Evolutionary conservation across 2,113 vertebrate genomes (phyloP).

Genomic region (Callipepla californica): DNA sequence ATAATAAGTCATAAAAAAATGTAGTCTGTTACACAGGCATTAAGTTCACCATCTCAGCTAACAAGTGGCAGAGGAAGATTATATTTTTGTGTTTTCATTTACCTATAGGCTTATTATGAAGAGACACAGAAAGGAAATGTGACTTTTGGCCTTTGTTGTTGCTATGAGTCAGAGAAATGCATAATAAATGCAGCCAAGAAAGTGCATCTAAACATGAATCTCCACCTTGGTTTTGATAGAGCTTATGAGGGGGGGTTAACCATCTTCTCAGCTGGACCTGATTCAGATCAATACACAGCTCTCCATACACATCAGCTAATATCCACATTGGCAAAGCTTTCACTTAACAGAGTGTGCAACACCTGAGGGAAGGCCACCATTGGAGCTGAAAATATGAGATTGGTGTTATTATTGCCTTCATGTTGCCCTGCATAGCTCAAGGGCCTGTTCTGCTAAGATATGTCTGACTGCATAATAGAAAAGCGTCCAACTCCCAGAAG

Average conservation of each 20-base stretch:
- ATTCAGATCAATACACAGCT: neutral
- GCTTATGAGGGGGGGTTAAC: neutral
- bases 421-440: accelerated
- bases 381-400: neutral
- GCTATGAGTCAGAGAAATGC: neutral
- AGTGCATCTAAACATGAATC: neutral
- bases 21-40: neutral
- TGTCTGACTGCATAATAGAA: neutral
- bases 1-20: constrained; percentile 20
- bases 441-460: neutral
- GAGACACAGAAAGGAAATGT: neutral
- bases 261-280: neutral
- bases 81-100: constrained; percentile 5
- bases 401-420: neutral
- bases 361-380: neutral
- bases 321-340: neutral
- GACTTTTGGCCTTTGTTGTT: constrained; percentile 4
- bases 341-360: neutral
- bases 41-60: constrained; percentile 2
- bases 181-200: neutral
- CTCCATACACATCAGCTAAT: neutral
- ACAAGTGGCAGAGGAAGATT: neutral
- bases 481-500: neutral
- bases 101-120: constrained; percentile 12
- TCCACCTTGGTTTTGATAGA: neutral